Conservation (phyloP, 1,140 invertebrate genomes). For the Macrobrachium rosenbergii region DNA sequence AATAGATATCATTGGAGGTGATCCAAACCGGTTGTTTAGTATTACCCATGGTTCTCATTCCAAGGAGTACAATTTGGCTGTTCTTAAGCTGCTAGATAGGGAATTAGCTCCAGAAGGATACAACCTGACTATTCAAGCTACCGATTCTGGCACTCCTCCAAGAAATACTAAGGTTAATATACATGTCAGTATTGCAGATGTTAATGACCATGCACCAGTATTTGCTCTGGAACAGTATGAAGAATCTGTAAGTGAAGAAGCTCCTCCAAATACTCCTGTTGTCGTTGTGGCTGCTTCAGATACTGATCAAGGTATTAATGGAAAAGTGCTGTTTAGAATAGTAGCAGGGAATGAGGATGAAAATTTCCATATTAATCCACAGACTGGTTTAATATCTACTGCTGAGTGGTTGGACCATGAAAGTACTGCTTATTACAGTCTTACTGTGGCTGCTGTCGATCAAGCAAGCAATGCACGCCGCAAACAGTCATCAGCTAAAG, state of each 20-base stretch:
- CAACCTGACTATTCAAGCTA: slow-evolving; percentile 87
- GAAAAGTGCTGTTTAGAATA: slow-evolving; percentile 87
- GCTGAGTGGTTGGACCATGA: slow-evolving; percentile 89
- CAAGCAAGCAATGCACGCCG: slow-evolving; percentile 86
- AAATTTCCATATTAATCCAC: slow-evolving; percentile 88
- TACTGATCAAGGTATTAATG: slow-evolving; percentile 85
- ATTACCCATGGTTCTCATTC: slow-evolving; percentile 73
- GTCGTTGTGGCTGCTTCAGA: slow-evolving; percentile 89
- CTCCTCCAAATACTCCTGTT: slow-evolving; percentile 89
- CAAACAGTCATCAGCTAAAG: slow-evolving; percentile 89
- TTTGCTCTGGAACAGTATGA: slow-evolving; percentile 92
- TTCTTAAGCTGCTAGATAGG: slow-evolving; percentile 82
- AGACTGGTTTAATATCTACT: slow-evolving; percentile 91
- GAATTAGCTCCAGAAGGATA: slow-evolving; percentile 83
- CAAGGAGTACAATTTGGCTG: slow-evolving; percentile 75
- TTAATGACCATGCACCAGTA: slow-evolving; percentile 88
- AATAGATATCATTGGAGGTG: slow-evolving; percentile 90
- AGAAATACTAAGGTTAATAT: slow-evolving; percentile 81
- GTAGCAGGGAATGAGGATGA: slow-evolving; percentile 92
- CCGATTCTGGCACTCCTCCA: slow-evolving; percentile 85
- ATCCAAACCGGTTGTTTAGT: slow-evolving; percentile 88
- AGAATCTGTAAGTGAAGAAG: slow-evolving; percentile 87
- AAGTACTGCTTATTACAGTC: slow-evolving; percentile 86
- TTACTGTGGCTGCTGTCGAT: slow-evolving; percentile 92
- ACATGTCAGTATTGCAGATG: slow-evolving; percentile 82